phyloP scores from a whole-genome alignment of 35 echinoderm and acorn worm genomes.

The Hemicentrotus pulcherrimus region DNA sequence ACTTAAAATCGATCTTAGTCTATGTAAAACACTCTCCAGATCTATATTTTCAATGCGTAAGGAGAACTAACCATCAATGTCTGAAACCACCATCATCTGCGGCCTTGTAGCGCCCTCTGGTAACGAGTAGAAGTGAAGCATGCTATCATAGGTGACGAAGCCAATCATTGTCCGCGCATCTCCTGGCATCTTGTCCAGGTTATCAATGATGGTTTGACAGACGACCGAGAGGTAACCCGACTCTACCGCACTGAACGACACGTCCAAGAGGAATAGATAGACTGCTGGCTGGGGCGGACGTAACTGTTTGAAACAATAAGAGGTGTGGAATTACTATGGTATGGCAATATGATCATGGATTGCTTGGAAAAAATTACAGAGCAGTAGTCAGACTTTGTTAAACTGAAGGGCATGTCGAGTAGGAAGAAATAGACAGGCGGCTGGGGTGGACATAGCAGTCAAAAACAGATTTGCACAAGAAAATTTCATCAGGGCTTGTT shows the following conservation, averaged over 20 bases:
- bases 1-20: no score
- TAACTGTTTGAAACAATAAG: conserved; percentile 58
- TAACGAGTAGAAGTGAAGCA: conserved; percentile 96
- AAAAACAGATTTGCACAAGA: no score
- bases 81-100: conserved; percentile 96
- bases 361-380: no score
- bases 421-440: no score
- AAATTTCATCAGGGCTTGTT: no score
- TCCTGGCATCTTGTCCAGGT: conserved; percentile 84
- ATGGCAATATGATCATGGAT: no score
- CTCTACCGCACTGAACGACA: conserved; percentile 93
- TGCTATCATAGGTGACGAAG: conserved; percentile 91
- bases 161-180: conserved; percentile 90
- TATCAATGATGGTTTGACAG: conserved; percentile 84
- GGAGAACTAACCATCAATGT: conserved; percentile 80
- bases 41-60: neutral
- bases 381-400: no score
- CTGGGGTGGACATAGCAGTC: no score
- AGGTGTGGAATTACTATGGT: no score
- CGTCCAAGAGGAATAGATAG: conserved; percentile 94
- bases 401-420: no score
- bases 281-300: conserved; percentile 96
- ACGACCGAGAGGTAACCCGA: conserved; percentile 89
- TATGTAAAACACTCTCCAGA: no score
- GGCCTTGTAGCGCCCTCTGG: conserved; percentile 87